phyloP scores from a whole-genome alignment of 2,888 invertebrate genomes.

The Steinernema scapterisci region DNA sequence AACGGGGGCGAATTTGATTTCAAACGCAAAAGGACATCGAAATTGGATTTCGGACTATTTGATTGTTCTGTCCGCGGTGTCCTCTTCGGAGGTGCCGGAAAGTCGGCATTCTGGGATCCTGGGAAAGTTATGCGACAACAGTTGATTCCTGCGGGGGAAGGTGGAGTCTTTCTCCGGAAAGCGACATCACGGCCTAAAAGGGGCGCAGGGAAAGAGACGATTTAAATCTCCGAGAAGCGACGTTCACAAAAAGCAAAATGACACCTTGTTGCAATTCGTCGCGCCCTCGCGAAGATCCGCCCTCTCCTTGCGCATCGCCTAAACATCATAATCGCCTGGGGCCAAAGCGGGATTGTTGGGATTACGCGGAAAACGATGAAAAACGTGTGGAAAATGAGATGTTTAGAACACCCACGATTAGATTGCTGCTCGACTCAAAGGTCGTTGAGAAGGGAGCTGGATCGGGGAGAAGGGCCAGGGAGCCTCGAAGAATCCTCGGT shows the following conservation, averaged over 20 bases:
- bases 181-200: background rate
- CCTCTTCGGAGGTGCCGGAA: background rate
- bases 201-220: background rate
- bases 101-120: background rate
- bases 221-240: background rate
- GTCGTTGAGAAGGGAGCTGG: no score
- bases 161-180: no score
- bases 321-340: constrained; percentile 18
- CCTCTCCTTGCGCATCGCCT: background rate
- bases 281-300: background rate
- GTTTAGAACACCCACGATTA: background rate
- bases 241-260: background rate
- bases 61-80: background rate
- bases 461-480: no score
- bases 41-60: background rate
- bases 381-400: constrained; percentile 22
- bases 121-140: background rate
- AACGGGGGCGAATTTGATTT: constrained; percentile 1
- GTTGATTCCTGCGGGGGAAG: no score
- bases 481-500: no score
- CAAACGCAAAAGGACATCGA: background rate
- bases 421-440: no score
- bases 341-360: background rate
- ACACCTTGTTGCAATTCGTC: background rate
- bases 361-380: background rate